phyloP scores from a whole-genome alignment of 1,140 invertebrate genomes.

The Apis cerana region DNA sequence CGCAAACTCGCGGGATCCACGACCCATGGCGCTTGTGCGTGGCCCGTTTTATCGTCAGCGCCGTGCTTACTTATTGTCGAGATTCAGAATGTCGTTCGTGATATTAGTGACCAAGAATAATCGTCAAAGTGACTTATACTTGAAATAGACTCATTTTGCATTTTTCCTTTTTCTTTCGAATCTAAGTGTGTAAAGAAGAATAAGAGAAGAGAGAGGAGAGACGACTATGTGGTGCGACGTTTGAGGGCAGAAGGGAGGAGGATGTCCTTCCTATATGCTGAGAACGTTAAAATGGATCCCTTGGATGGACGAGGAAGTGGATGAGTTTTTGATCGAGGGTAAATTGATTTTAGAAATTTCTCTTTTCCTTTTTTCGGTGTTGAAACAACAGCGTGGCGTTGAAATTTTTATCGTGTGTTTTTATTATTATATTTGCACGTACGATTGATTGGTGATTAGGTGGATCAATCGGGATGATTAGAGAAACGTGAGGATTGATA shows the following conservation, averaged over 20 bases:
- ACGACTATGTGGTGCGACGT: neutral
- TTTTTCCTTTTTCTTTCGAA: neutral
- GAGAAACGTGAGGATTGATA: neutral
- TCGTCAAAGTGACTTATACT: neutral
- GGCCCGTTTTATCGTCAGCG: neutral
- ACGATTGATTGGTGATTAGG: neutral
- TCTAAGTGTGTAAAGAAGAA: neutral
- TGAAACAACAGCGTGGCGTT: neutral
- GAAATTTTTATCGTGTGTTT: neutral
- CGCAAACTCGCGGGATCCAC: slow-evolving; percentile 41
- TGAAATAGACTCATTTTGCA: no score
- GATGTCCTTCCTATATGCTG: neutral
- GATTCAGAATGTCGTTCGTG: neutral
- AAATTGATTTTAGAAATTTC: neutral
- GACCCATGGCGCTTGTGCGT: slow-evolving; percentile 37
- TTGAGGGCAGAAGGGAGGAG: no score
- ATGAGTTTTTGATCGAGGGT: neutral
- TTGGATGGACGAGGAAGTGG: neutral
- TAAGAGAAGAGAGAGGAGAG: no score
- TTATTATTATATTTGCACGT: no score
- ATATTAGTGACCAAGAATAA: neutral
- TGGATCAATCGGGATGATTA: neutral
- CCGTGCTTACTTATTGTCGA: neutral
- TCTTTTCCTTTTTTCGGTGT: no score
- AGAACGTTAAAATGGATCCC: neutral